A percentile compares a stretch with the other conserved stretches of the same genome.
These are phyloP conservation scores for Drosophila littoralis DNA, from an alignment of 1,140 invertebrate species.

Conservation along the genomic window DNA sequence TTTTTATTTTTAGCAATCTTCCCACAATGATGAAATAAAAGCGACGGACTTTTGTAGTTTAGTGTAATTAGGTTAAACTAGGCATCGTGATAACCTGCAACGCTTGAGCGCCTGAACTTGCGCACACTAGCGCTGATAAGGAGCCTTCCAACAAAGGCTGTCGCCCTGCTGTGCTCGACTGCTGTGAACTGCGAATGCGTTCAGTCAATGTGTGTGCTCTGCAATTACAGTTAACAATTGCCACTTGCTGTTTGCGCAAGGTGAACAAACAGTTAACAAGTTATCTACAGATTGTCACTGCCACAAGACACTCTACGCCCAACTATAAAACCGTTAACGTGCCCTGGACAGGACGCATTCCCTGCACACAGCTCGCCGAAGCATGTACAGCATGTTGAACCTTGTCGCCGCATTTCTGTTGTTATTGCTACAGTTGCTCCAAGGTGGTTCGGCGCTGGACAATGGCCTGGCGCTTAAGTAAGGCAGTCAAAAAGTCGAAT, in stretches of 20 bases:
- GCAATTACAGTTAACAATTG: slow-evolving; percentile 56
- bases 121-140: slow-evolving; percentile 25
- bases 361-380: slow-evolving; percentile 14
- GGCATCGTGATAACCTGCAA: slow-evolving; percentile 31
- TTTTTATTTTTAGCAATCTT: no score
- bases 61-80: slow-evolving; percentile 18
- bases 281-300: not conserved
- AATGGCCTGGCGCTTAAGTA: slow-evolving; percentile 90
- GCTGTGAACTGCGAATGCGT: slow-evolving; percentile 29
- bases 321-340: slow-evolving; percentile 45
- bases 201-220: slow-evolving; percentile 62
- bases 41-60: not conserved
- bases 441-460: slow-evolving; percentile 86
- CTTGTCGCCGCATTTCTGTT: slow-evolving; percentile 33
- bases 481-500: not conserved
- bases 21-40: not conserved
- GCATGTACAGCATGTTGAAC: slow-evolving; percentile 33
- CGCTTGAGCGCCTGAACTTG: slow-evolving; percentile 26
- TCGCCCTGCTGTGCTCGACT: slow-evolving; percentile 31
- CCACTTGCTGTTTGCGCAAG: slow-evolving; percentile 23
- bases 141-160: slow-evolving; percentile 30
- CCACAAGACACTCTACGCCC: not conserved
- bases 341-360: slow-evolving; percentile 47
- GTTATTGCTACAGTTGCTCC: slow-evolving; percentile 38
- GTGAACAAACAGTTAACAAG: not conserved